Base-by-base conservation (phyloP, 1,140 invertebrate species). In the Ceratosolen fusciceps region DNA sequence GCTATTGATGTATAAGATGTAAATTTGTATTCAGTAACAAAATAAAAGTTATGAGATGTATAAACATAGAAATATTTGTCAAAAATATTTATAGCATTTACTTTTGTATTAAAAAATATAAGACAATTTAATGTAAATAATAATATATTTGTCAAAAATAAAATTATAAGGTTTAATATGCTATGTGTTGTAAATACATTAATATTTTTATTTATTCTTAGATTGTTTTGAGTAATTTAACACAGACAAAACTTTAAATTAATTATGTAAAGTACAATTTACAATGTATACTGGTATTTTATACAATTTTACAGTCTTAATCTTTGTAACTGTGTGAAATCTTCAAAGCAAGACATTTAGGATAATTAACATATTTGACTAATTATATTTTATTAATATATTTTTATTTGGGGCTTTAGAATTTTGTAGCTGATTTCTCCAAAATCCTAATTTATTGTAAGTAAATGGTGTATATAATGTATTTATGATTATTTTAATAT, bases 361-460 rank as follows among this genome's bases (percentile, higher is more conserved):
- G 14, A 31, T 60, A 60, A 58, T 16, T 31, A 31, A 60, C 26
- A 60, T 29, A 16, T 29, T 29, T 58, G 24, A 58, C 54, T 58
- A 58, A 58, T 58, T 58, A 58, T 1, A 58, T 31, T 60, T 29
- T 60, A 29, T 29, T 60, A 10, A 16, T 5, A 26, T 60, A 31
- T 34, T 60, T 34, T 60, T 37, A 39, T 26, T 16, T 67, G 31
- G 62, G 37, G 60, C 60, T 39, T 65, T 67, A n/a, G 31, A 43
- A 5, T 43, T 43, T 43, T 43, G 39, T 43, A 12, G 62, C 34
- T 67, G 62, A 39, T 39, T 16, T 39, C 62, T 39, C 39, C 62
- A 67, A 9, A 43, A 67, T 19, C 10, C 26, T 39, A 67, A 39
- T 39, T 67, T 67, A 43, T 43, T 43, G 62, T 67, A 67, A 67